Conservation (phyloP, 2,888 invertebrate species). For the Therioaphis trifolii region DNA sequence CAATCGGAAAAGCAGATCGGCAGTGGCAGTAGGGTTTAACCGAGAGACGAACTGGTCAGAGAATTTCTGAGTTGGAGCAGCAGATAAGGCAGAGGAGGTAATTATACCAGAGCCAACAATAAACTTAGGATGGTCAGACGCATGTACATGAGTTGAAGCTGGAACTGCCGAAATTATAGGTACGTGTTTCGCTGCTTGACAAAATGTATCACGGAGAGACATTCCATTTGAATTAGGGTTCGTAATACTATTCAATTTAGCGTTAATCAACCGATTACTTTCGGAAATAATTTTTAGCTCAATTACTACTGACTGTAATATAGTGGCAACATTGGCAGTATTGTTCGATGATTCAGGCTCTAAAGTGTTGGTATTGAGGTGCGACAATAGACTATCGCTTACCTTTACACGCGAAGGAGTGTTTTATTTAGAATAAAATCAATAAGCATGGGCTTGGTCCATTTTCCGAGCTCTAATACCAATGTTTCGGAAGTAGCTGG, state of each 20-base stretch:
- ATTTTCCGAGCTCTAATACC: constrained; percentile 17
- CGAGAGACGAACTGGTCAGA: background rate
- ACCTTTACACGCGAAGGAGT: background rate
- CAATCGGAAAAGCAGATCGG: background rate
- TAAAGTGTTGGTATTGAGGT: constrained; percentile 10
- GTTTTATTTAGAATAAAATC: constrained; percentile 16
- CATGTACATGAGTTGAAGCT: too few relatives aligned
- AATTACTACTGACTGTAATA: constrained; percentile 5
- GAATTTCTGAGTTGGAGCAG: constrained; percentile 17
- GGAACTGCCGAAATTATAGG: background rate
- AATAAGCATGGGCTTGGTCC: constrained; percentile 28
- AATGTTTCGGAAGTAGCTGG: background rate
- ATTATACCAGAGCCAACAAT: background rate
- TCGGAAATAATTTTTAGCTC: constrained; percentile 21
- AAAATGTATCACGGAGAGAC: background rate
- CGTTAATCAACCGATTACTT: constrained; percentile 17
- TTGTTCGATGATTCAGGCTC: background rate
- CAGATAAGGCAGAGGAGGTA: constrained; percentile 3
- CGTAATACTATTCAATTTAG: constrained; percentile 14
- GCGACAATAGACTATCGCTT: background rate
- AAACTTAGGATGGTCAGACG: background rate
- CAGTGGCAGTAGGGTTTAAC: background rate
- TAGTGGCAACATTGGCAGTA: background rate
- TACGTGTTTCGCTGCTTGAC: background rate
- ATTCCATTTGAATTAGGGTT: background rate